Percentiles rank a stretch among this genome's conserved stretches.
phyloP scores from a whole-genome alignment of 2,888 invertebrate genomes.

The Lissocephala sabroskyi region DNA sequence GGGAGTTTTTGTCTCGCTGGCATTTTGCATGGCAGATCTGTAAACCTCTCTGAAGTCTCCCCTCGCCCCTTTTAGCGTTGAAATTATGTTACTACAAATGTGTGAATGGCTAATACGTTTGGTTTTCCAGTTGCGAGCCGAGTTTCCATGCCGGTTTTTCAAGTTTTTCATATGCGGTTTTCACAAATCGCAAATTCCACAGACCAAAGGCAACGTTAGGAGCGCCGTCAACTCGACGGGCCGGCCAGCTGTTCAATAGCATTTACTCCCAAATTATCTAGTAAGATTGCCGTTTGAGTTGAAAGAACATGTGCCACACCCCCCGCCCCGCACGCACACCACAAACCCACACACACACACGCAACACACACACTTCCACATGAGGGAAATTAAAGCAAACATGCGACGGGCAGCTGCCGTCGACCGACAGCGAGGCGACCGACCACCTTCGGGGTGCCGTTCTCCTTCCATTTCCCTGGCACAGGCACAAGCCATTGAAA shows the following conservation, averaged over 20 bases:
- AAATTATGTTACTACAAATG: conserved; percentile 38
- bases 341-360: background rate
- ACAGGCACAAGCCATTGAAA: conserved; percentile 29
- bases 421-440: too few relatives aligned
- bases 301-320: background rate
- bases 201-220: background rate
- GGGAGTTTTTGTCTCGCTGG: conserved; percentile 19
- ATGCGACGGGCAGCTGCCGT: conserved; percentile 36
- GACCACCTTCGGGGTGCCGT: too few relatives aligned
- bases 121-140: conserved; percentile 39
- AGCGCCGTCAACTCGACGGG: too few relatives aligned
- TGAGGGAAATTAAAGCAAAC: too few relatives aligned
- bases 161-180: conserved; percentile 56
- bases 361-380: background rate
- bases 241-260: background rate
- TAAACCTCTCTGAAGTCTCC: conserved; percentile 4
- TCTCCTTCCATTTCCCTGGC: conserved; percentile 28
- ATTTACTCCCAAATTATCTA: background rate
- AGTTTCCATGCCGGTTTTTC: conserved; percentile 48
- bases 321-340: background rate
- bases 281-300: background rate
- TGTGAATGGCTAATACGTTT: conserved; percentile 58
- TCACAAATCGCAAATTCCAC: conserved; percentile 28
- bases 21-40: conserved; percentile 20
- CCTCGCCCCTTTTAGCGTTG: background rate